Evolutionary conservation across 2,113 vertebrate species (phyloP).

Genomic region (human (Homo sapiens)): GRCh38 chr12:65586001-65586500

Average conservation of each 20-base stretch:
- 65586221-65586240: background rate
- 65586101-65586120: background rate
- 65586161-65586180: background rate
- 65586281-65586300: background rate
- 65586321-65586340: background rate
- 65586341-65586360: background rate
- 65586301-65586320: background rate
- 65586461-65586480: background rate
- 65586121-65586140: background rate
- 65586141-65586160: background rate
- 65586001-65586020: slow-evolving; percentile 73
- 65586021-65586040: slow-evolving; percentile 66
- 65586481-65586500: background rate
- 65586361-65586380: background rate
- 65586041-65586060: background rate
- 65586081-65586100: background rate
- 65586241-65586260: background rate
- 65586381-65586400: background rate
- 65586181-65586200: background rate
- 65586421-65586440: background rate
- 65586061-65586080: slow-evolving; percentile 35
- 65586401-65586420: background rate
- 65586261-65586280: background rate
- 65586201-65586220: background rate
- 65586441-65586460: background rate